Evolutionary conservation across 2,113 vertebrate genomes (phyloP), one percentile per base, ranked within the genome.

Genomic region (Bucco capensis): DNA sequence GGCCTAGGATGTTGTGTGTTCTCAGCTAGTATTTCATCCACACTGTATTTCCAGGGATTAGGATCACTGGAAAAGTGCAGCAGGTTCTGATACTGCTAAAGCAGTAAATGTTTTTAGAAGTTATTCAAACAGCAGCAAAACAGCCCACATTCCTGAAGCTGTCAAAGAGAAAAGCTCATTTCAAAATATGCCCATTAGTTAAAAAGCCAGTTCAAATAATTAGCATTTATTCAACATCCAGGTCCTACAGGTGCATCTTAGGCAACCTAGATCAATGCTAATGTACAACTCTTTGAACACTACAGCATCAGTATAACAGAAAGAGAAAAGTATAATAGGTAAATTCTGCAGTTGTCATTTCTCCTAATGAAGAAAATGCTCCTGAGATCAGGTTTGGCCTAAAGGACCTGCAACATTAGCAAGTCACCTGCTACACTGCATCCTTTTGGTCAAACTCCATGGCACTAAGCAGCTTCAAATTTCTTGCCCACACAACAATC

Each of bases 161-260:
- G 21, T 47, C 61, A 88, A 85, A 91, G 37, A 75, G 27, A 86
- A 86, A 9, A 66, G 37, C 53, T 93, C 37, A 27, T 86, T 81
- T 91, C 58, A 95, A 93, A 94, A 92, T 40, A 51, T 13, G 37
- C 21, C 27, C 38, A 83, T 56, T 54, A 56, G 66, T 89, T 90
- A 89, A 92, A 90, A 91, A 58, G 37, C 4, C 37, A 70, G 9
- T 57, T 77, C 83, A 42, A 86, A 81, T 53, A 67, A 91, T 75
- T 90, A 84, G 35, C 58, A 90, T 71, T 71, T 87, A 42, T 78
- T 74, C 70, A 66, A 87, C 42, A 75, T 54, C 84, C 79, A 46
- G 31, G 91, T 85, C 78, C 35, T 49, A 57, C 51, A 23, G 19
- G 50, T 53, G 44, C 17, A 15, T 31, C 31, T 70, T 15, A 50